Base-by-base conservation (phyloP, 2,113 vertebrate genomes). In the Formicarius rufipectus region DNA sequence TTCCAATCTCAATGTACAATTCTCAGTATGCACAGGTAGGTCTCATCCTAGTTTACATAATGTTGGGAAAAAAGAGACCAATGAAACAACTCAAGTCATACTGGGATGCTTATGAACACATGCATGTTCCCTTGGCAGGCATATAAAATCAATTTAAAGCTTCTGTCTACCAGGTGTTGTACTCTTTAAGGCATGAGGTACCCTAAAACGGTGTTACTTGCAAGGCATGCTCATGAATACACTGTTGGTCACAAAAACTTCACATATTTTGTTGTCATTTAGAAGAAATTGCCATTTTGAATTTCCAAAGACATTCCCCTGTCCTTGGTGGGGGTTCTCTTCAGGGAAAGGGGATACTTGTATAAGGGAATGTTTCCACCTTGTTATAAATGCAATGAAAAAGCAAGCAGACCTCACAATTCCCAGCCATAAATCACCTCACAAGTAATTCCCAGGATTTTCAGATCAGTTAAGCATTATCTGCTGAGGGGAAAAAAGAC, bases 391-490 rank as follows among this genome's bases (percentile, higher is more conserved):
- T 11, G 5, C 21, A 42, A 47, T 16, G 20, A 39, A 69, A 91
- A 90, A 85, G 21, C 37, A 73, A 89, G 10, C n/a, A 45, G 31
- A 69, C 20, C 12, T 67, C 28, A 66, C 66, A n/a, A 86, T 67
- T 39, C 24, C 39, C 53, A 73, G 30, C 5, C 85, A 40, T 45
- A 93, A 62, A 74, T 66, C 35, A 63, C 14, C 21, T 62, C 55
- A 79, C 13, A 62, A 84, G 33, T 83, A 84, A 77, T 88, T 90
- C 33, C 59, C 49, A 16, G 47, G 56, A 80, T 90, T 84, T 77
- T 84, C 39, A 63, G 42, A 0, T 28, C 67, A 90, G 27, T 47
- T 78, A 68, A 71, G 4, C 50, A 37, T 69, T 66, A 93, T 77
- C 24, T 58, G 33, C 50, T 50, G 18, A 42, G n/a, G 25, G 16